Evolutionary conservation across 2,888 invertebrate species (phyloP).

Genomic region (Julus scandinavius): DNA sequence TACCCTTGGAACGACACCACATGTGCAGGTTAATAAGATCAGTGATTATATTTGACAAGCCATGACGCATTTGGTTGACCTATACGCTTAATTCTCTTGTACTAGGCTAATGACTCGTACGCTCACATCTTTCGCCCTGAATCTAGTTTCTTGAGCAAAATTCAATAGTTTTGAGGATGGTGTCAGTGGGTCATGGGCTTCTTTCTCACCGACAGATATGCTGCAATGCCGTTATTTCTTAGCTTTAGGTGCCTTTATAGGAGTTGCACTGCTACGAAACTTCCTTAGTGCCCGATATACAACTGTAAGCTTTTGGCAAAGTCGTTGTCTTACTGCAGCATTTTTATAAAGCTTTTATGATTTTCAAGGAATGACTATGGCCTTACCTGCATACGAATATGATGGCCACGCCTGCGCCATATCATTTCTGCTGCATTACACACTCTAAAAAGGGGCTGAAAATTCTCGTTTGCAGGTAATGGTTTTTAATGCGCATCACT

Average conservation of each 20-base stretch:
- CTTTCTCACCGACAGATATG: conserved; percentile 2
- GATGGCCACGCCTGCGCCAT: neutral
- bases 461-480: neutral
- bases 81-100: neutral
- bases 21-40: neutral
- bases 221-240: neutral
- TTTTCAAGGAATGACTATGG: neutral
- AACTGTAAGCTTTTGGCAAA: neutral
- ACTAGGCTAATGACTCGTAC: conserved; percentile 4
- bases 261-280: neutral
- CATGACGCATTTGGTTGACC: conserved; percentile 22
- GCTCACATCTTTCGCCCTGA: neutral
- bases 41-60: conserved; percentile 1
- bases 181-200: conserved; percentile 39
- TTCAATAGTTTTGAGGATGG: neutral
- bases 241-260: neutral
- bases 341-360: conserved; percentile 8
- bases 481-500: conserved; percentile 39
- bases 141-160: neutral
- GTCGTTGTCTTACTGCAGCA: conserved; percentile 26
- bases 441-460: neutral
- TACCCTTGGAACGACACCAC: neutral
- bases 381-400: neutral
- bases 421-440: conserved; percentile 22
- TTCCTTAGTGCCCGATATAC: neutral